Evolutionary conservation across 1,140 invertebrate species (phyloP), one percentile per base, ranked within the genome.

Genomic region (Drosophila parabipectinata): DNA sequence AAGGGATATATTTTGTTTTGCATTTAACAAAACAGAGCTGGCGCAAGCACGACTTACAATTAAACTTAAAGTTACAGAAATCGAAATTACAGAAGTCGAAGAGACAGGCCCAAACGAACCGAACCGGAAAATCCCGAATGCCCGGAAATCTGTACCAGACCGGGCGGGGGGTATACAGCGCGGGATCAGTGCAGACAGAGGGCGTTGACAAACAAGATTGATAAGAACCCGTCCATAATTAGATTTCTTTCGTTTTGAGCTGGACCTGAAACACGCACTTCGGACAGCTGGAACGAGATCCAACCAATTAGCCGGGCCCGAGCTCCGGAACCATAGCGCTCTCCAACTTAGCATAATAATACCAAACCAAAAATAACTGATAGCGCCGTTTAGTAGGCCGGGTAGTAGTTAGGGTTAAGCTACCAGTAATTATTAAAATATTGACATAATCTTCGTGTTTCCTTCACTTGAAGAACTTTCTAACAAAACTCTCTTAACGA

Each of bases 171-270:
- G 15, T 54, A 41, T 15, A 41, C 7, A 50, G 51, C 37, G 32
- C 9, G 59, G 39, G 56, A 67, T 55, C 15, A 24, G 18, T 6
- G 18, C 15, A 47, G 18, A 10, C 44, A 24, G 34, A 57, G 62
- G 74, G 62, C 55, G 82, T 79, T 84, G 82, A 91, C 79, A 89
- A 85, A 90, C 75, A 91, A 91, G 84, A 91, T 89, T 89, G 84
- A 91, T 84, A 77, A 89, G 68, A 89, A 89, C 89, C 89, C 89
- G 89, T 91, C 89, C 89, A 91, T 87, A 90, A 87, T 80, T 85
- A 89, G 85, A 91, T 89, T 90, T 91, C 59, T 80, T 89, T 90
- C 58, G 6, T 47, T 62, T 72, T 60, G 76, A 81, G 69, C 76
- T 77, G 60, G 50, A 47, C 56, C 64, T 56, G 66, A 62, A 45